A percentile compares a stretch with the other conserved stretches of the same genome.
phyloP scores from a whole-genome alignment of 30 jellyfish, hydroid and myxozoan species.

The Mastigias papua region DNA sequence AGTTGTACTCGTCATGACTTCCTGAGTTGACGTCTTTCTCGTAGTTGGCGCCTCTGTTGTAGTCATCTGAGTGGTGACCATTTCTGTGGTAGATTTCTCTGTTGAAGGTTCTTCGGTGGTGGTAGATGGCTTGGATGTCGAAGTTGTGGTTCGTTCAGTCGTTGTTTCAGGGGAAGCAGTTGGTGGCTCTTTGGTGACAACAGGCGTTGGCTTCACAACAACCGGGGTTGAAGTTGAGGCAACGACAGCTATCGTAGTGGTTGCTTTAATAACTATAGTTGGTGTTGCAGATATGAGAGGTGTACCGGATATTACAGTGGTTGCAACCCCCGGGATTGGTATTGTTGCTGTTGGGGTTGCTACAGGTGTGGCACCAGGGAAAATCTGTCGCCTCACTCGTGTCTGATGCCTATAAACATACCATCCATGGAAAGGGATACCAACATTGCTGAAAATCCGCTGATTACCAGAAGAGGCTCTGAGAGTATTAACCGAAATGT shows the following conservation, averaged over 20 bases:
- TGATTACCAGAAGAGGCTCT: constrained; percentile 72
- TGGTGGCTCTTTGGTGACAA: constrained; percentile 57
- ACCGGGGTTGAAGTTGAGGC: constrained; percentile 19
- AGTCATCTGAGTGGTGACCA: constrained; percentile 9
- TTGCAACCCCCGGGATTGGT: constrained; percentile 23
- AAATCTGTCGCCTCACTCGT: constrained; percentile 62
- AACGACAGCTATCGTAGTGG: constrained; percentile 43
- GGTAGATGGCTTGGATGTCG: constrained; percentile 22
- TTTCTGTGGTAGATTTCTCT: constrained; percentile 14
- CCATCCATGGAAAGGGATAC: constrained; percentile 89
- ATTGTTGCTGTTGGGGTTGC: constrained; percentile 49
- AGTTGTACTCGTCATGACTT: constrained; percentile 45
- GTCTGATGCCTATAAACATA: constrained; percentile 60
- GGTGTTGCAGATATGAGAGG: constrained; percentile 81
- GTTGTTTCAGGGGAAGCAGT: constrained; percentile 55
- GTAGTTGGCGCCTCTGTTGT: constrained; percentile 57
- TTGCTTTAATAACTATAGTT: constrained; percentile 51
- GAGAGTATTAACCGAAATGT: constrained; percentile 50
- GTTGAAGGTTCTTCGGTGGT: constrained; percentile 36
- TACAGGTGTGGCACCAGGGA: constrained; percentile 77
- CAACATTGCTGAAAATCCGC: constrained; percentile 53
- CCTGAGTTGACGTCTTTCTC: constrained; percentile 30
- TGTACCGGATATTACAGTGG: constrained; percentile 56
- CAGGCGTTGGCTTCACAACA: constrained; percentile 74
- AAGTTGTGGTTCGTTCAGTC: neutral